Percentiles rank a stretch among this genome's conserved stretches.
Evolutionary conservation across 2,888 invertebrate genomes (phyloP).

Genomic region (Hanleya hanleyi): DNA sequence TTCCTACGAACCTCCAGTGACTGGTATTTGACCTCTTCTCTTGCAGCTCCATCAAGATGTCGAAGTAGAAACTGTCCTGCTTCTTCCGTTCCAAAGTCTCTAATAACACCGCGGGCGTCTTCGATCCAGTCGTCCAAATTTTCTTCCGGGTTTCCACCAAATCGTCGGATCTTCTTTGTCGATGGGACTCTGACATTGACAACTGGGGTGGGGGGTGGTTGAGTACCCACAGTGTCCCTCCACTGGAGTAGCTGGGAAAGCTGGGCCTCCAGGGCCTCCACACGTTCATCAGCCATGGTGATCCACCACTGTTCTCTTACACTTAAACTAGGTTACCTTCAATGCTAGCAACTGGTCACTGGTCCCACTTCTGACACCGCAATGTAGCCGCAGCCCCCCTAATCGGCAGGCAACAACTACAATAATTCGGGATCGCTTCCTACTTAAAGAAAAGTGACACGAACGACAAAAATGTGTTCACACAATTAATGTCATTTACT

Average conservation of each 20-base stretch:
- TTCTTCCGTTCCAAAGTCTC: neutral
- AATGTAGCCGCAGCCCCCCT: too few relatives aligned
- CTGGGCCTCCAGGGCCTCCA: neutral
- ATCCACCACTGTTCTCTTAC: slow-evolving; percentile 7
- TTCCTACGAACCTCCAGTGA: neutral
- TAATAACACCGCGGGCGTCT: neutral
- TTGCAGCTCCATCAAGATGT: neutral
- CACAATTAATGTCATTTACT: too few relatives aligned
- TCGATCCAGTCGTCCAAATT: neutral
- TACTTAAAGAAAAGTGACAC: too few relatives aligned
- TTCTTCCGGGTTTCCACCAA: neutral
- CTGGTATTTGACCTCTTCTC: neutral
- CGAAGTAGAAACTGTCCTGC: neutral
- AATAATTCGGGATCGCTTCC: too few relatives aligned
- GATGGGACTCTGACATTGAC: neutral
- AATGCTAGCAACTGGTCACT: too few relatives aligned
- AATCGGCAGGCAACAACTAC: too few relatives aligned
- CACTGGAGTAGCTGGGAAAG: neutral
- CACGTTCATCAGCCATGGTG: neutral
- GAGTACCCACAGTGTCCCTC: too few relatives aligned
- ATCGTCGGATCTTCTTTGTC: neutral
- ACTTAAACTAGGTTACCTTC: neutral
- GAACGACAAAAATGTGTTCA: too few relatives aligned
- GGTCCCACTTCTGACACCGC: too few relatives aligned
- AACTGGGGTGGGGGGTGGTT: neutral